A percentile compares a stretch with the other conserved stretches of the same genome.
These are phyloP conservation scores for Hypanus sabinus DNA, from an alignment of 2,113 vertebrate species.

Conservation along the genomic window DNA sequence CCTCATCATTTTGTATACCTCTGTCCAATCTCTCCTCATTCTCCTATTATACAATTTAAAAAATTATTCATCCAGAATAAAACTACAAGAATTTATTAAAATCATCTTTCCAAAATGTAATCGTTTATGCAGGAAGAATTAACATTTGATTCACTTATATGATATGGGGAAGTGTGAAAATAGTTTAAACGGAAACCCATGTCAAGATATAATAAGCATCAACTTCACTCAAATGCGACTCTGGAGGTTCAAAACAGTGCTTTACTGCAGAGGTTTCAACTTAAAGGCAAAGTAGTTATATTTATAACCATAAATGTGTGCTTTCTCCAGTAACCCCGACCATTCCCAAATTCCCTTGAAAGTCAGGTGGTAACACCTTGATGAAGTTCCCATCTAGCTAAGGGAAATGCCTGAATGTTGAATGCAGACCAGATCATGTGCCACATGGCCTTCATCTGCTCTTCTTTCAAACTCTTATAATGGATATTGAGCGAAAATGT, in stretches of 20 bases:
- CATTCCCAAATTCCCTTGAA: background rate
- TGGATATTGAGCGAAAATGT: background rate
- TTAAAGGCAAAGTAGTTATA: background rate
- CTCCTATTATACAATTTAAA: background rate
- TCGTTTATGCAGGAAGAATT: background rate
- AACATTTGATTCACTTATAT: background rate
- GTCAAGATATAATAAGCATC: conserved; percentile 1
- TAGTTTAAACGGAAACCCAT: background rate
- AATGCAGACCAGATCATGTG: background rate
- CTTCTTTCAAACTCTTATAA: too few species aligned
- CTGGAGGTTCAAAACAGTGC: background rate
- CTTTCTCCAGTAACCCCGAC: background rate
- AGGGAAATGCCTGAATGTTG: background rate
- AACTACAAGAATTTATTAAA: background rate
- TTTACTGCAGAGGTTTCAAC: background rate
- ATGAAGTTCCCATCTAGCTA: background rate
- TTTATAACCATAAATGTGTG: background rate
- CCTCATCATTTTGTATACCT: too few species aligned
- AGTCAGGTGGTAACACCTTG: background rate
- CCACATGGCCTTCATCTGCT: too few species aligned
- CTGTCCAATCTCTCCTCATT: too few species aligned
- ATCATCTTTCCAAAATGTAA: background rate
- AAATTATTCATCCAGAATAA: background rate
- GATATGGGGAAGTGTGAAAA: background rate
- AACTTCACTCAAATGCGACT: background rate